phyloP scores from a whole-genome alignment of 2,113 vertebrate species.

The Neodon shergylaensis region DNA sequence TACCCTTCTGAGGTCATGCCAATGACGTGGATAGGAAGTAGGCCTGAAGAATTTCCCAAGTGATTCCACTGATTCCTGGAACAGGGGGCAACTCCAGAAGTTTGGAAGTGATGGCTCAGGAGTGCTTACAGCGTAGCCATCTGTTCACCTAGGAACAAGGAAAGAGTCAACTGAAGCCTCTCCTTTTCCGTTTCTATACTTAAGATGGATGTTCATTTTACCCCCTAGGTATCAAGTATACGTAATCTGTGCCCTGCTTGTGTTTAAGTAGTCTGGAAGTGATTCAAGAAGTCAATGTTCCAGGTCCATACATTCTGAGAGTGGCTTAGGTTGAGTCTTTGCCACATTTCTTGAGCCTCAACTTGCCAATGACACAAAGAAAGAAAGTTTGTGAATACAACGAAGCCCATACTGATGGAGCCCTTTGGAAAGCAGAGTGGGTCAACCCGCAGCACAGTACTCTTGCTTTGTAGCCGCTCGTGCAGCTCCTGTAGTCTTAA shows the following conservation, averaged over 20 bases:
- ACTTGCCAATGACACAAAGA: background rate
- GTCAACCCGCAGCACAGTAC: background rate
- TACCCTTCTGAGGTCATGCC: background rate
- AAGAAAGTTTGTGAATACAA: background rate
- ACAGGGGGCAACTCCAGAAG: background rate
- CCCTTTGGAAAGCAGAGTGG: background rate
- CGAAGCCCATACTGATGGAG: background rate
- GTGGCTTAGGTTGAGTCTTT: background rate
- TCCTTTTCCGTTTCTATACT: background rate
- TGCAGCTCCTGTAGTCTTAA: background rate
- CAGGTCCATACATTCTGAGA: background rate
- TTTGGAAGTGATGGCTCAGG: background rate
- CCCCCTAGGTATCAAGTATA: background rate
- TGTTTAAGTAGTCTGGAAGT: background rate
- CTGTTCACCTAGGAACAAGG: background rate
- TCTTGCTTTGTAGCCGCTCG: background rate
- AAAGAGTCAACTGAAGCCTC: background rate
- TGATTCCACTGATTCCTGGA: background rate
- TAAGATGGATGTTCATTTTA: background rate
- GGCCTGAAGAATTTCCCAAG: background rate
- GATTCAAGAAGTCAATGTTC: rapidly evolving
- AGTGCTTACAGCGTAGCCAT: too few relatives aligned
- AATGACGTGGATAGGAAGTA: background rate
- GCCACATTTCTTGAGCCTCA: background rate
- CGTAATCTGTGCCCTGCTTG: background rate